phyloP scores from a whole-genome alignment of 1,140 invertebrate genomes.

The Bombus superbus region DNA sequence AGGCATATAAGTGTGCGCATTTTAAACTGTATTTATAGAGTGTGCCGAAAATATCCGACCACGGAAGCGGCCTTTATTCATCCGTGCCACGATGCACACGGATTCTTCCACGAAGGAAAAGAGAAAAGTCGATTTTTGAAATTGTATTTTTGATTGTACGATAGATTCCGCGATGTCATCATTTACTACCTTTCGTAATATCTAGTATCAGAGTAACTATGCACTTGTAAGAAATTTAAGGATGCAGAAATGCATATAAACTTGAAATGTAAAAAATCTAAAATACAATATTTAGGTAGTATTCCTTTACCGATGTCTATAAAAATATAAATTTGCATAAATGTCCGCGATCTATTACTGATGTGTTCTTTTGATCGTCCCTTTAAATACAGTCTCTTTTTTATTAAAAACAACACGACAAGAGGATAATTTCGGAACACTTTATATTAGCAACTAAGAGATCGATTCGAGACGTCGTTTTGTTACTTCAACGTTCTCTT shows the following conservation, averaged over 20 bases:
- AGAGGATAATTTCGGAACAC: conserved; percentile 32
- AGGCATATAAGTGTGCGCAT: conserved; percentile 57
- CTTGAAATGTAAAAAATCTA: neutral
- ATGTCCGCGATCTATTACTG: neutral
- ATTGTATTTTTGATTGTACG: neutral
- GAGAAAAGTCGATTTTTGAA: neutral
- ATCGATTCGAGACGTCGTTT: conserved; percentile 13
- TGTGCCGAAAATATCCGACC: conserved; percentile 37
- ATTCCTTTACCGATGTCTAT: neutral
- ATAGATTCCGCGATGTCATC: too few relatives aligned
- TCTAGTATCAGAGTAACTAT: too few relatives aligned
- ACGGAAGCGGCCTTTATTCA: neutral
- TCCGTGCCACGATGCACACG: neutral
- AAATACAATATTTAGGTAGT: neutral
- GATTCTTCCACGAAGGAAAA: neutral
- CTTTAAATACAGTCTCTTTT: neutral
- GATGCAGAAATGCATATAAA: neutral
- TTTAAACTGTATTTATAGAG: conserved; percentile 33
- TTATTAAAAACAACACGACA: too few relatives aligned
- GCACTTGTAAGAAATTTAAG: neutral
- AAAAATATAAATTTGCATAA: neutral
- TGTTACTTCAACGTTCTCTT: neutral
- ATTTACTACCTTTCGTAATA: neutral
- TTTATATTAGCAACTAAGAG: conserved; percentile 33
- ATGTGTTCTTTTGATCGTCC: neutral